Evolutionary conservation across 2,888 invertebrate genomes (phyloP), one percentile per base, ranked within the genome.

Genomic region (Spicauda simplicius): DNA sequence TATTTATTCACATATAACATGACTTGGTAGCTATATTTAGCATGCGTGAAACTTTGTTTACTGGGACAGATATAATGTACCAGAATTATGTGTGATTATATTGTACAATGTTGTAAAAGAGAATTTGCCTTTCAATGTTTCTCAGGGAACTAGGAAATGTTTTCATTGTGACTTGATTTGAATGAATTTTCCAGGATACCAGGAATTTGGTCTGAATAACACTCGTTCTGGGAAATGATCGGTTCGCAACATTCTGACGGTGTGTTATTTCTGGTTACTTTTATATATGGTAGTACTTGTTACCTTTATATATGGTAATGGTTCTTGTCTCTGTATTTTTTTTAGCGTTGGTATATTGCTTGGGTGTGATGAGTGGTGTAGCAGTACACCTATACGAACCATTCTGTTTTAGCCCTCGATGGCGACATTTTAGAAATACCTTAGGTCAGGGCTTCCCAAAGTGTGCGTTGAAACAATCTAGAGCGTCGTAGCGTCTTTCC

Each of bases 1-100:
- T 78, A n/a, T n/a, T 77, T 80, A 77, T 79, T 83, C 86, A 86
- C 86, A 86, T 87, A 84, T 86, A 80, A 85, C 77, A n/a, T 7
- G 70, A 63, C 71, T 30, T 16, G 25, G 69, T 71, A 57, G 33
- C 60, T 52, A 61, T 30, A 52, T 52, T 33, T 53, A 4, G 18
- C n/a, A 14, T 30, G 19, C 33, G 52, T 30, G 30, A 30, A n/a
- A 30, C n/a, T 18, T n/a, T 50, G 7, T 18, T 10, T 50, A 18
- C 10, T 18, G 50, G 18, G 60, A 19, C 60, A 61, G 52, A 19
- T 37, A 50, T 50, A 16, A 50, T 20, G 48, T 7, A 11, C 8
- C 41, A 10, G 45, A 30, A 30, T 18, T n/a, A n/a, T 48, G 30
- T 33, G 48, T 18, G 60, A 50, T 52, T 60, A 52, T 33, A 60